phyloP scores from a whole-genome alignment of 2,113 vertebrate genomes.

The Campylomormyrus tamandua region DNA sequence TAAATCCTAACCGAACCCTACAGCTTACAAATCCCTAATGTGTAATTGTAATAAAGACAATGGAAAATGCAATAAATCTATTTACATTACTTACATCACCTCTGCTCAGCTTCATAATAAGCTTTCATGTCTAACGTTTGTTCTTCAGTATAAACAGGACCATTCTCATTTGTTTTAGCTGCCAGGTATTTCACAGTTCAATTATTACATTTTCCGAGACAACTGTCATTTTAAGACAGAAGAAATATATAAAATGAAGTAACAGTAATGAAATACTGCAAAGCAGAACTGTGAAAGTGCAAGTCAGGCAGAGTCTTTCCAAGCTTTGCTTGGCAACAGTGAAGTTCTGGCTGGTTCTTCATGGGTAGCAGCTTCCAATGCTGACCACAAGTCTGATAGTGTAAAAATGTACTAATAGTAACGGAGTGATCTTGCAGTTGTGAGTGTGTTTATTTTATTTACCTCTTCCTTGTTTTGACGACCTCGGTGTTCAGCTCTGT shows the following conservation, averaged over 20 bases:
- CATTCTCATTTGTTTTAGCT: background rate
- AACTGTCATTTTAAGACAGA: conserved; percentile 50
- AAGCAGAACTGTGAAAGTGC: conserved; percentile 29
- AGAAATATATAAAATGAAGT: conserved; percentile 50
- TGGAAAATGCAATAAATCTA: background rate
- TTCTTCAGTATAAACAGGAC: background rate
- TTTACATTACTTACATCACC: background rate
- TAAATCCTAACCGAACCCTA: background rate
- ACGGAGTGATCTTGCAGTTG: background rate
- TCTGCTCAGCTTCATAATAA: background rate
- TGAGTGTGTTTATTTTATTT: background rate
- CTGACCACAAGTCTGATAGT: background rate
- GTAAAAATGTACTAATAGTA: background rate
- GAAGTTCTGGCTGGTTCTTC: background rate
- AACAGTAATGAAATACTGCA: conserved; percentile 49
- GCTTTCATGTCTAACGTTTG: background rate
- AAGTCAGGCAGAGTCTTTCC: conserved; percentile 33
- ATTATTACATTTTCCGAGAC: conserved; percentile 67
- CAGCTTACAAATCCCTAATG: background rate
- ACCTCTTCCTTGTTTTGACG: background rate
- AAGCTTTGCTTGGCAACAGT: background rate
- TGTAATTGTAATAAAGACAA: background rate
- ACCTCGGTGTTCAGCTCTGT: background rate
- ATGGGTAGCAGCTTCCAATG: background rate
- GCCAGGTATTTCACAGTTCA: conserved; percentile 48